Conservation (phyloP, 2,888 invertebrate genomes). For the Sesia bembeciformis region DNA sequence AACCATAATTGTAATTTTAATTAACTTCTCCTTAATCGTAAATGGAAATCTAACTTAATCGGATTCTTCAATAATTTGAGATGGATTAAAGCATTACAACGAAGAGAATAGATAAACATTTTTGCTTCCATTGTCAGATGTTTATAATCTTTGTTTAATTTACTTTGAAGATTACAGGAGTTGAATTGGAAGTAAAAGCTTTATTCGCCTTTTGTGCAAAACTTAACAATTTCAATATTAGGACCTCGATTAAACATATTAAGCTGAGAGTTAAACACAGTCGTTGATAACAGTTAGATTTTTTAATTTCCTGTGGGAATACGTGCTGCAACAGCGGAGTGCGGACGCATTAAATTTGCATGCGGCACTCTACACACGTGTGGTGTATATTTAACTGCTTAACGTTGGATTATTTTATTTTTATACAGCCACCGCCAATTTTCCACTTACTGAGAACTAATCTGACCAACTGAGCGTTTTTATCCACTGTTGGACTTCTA, state of each 20-base stretch:
- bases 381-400: not conserved
- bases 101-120: too few species aligned
- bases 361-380: conserved; percentile 8
- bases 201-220: not conserved
- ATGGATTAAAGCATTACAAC: too few species aligned
- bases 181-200: not conserved
- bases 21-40: too few species aligned
- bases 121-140: too few species aligned
- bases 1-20: too few species aligned
- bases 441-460: not conserved
- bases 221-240: conserved; percentile 1
- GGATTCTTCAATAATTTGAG: too few species aligned
- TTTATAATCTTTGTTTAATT: not conserved
- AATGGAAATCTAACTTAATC: too few species aligned
- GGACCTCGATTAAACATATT: not conserved
- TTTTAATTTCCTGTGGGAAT: conserved; percentile 30
- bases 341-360: conserved; percentile 17
- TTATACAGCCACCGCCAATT: not conserved
- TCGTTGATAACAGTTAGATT: not conserved
- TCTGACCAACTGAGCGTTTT: too few species aligned
- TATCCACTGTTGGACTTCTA: too few species aligned
- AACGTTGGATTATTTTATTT: conserved; percentile 3
- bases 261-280: not conserved
- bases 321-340: conserved; percentile 1
- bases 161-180: not conserved